A percentile compares a stretch with the other conserved stretches of the same genome.
These are phyloP conservation scores for Pangasius djambal DNA, from an alignment of 2,797 vertebrate species.

Conservation along the genomic window DNA sequence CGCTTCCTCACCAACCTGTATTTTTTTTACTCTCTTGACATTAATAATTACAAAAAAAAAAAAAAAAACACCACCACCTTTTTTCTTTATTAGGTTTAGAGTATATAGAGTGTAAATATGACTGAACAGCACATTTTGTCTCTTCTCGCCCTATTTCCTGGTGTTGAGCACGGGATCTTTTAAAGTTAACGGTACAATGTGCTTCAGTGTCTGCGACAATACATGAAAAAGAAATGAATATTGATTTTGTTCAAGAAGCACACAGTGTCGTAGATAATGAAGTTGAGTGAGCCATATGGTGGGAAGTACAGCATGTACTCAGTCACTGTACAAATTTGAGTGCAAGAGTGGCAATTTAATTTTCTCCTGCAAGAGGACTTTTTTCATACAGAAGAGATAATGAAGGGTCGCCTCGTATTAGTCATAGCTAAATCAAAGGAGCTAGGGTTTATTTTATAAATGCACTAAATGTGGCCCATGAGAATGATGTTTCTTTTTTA, in stretches of 20 bases:
- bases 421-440: not conserved
- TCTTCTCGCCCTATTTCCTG: too few species aligned
- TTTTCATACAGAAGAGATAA: slow-evolving; percentile 10
- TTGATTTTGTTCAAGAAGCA: not conserved
- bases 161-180: not conserved
- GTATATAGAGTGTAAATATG: not conserved
- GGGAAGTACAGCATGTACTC: slow-evolving; percentile 19
- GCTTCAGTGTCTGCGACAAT: not conserved
- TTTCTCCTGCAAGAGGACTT: not conserved
- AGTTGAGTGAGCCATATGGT: slow-evolving; percentile 11
- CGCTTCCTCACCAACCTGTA: not conserved
- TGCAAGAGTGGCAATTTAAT: slow-evolving; percentile 19
- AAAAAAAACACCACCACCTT: not conserved
- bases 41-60: not conserved
- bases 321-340: not conserved
- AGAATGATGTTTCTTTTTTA: not conserved
- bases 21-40: not conserved
- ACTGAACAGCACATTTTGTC: not conserved
- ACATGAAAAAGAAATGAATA: not conserved
- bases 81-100: not conserved
- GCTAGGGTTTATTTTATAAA: not conserved
- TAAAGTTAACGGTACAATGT: not conserved
- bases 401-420: not conserved
- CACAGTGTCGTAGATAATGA: not conserved
- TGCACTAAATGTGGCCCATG: not conserved